A percentile compares a stretch with the other conserved stretches of the same genome.
These are phyloP conservation scores for Rutilus rutilus DNA, from an alignment of 2,113 vertebrate species.

Conservation along the genomic window DNA sequence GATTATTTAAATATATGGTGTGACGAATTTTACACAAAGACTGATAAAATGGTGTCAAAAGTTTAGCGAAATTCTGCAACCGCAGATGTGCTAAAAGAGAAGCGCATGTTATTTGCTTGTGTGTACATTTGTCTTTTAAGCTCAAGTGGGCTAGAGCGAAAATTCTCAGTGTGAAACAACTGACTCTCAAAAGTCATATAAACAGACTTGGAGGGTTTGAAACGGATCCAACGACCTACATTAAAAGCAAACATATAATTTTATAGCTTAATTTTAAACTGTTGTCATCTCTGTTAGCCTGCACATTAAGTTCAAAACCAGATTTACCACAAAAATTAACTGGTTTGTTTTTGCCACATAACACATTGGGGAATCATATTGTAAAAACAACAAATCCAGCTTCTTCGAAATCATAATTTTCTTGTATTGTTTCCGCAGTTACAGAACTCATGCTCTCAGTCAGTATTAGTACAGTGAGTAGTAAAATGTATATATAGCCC, in stretches of 20 bases:
- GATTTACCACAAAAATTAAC: neutral
- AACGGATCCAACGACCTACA: neutral
- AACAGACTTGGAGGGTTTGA: conserved; percentile 1
- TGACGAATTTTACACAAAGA: neutral
- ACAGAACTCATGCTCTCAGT: neutral
- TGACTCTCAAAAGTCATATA: neutral
- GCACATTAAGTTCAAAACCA: neutral
- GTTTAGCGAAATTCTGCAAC: neutral
- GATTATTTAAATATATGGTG: neutral
- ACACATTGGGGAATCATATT: neutral
- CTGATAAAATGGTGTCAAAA: conserved; percentile 5
- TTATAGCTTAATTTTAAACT: conserved; percentile 8
- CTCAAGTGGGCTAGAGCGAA: neutral
- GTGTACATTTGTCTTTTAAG: neutral
- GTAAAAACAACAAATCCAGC: neutral
- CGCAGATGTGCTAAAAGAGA: neutral
- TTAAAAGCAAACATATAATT: conserved; percentile 16
- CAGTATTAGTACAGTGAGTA: neutral
- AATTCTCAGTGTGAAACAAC: conserved; percentile 8
- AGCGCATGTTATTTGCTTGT: neutral
- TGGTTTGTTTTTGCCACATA: neutral
- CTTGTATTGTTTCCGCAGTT: neutral
- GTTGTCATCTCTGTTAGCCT: neutral
- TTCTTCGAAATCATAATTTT: neutral
- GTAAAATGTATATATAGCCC: neutral